These are phyloP conservation scores for Helicoverpa zea DNA, from an alignment of 1,140 invertebrate genomes.

Conservation along the genomic window DNA sequence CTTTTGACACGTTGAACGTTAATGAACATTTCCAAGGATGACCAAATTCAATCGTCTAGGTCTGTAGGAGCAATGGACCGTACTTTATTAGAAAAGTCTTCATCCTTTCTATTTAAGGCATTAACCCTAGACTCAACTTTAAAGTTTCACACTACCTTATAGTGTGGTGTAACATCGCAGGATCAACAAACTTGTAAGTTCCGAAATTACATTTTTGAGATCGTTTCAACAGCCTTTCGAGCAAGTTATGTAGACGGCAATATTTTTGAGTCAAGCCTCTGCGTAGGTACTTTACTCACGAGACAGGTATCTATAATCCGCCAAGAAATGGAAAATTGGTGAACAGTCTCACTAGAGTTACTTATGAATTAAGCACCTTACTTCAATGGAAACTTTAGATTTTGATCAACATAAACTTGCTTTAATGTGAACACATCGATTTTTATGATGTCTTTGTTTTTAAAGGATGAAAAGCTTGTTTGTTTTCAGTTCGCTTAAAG, in stretches of 20 bases:
- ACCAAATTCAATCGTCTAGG: slow-evolving; percentile 16
- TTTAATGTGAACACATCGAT: slow-evolving; percentile 5
- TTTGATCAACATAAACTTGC: slow-evolving; percentile 18
- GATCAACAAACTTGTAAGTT: slow-evolving; percentile 19
- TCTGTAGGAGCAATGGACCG: slow-evolving; percentile 7
- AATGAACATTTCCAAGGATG: slow-evolving; percentile 29
- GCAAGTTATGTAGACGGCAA: slow-evolving; percentile 16
- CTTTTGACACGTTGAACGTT: slow-evolving; percentile 8
- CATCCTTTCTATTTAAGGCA: slow-evolving; percentile 33
- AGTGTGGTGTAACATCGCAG: slow-evolving; percentile 21
- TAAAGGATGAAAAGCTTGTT: not conserved
- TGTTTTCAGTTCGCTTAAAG: not conserved
- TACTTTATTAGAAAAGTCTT: slow-evolving; percentile 33
- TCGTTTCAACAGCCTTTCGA: slow-evolving; percentile 17
- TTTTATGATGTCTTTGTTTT: slow-evolving; percentile 1
- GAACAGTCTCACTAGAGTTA: not conserved
- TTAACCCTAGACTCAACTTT: slow-evolving; percentile 20
- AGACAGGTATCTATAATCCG: slow-evolving; percentile 23
- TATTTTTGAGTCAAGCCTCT: slow-evolving; percentile 22
- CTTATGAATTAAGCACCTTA: slow-evolving; percentile 5
- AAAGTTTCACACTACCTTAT: too few relatives aligned
- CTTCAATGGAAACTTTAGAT: slow-evolving; percentile 4
- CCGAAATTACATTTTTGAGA: slow-evolving; percentile 32
- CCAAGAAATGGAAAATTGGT: slow-evolving; percentile 31
- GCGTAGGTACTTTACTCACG: slow-evolving; percentile 8